Conservation (phyloP, 2,797 vertebrate species). For the Sciaenops ocellatus region DNA sequence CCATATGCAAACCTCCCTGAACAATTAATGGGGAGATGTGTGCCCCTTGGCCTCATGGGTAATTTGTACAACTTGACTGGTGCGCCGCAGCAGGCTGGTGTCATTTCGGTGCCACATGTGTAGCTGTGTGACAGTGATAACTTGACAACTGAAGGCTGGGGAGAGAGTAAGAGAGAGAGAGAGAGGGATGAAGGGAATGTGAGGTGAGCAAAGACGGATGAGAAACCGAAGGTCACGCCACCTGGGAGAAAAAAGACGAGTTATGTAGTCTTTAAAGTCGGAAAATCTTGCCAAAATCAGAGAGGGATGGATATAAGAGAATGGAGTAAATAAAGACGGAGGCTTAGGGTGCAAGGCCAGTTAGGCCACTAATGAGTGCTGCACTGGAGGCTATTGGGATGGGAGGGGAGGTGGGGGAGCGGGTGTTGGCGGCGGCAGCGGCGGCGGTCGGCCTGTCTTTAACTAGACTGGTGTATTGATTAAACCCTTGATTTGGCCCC, state of each 20-base stretch:
- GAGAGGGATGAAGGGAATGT: conserved; percentile 31
- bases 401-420: conserved; percentile 75
- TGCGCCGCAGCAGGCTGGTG: conserved; percentile 67
- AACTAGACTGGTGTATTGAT: conserved; percentile 99
- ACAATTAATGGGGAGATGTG: conserved; percentile 85
- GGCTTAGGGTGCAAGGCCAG: conserved; percentile 65
- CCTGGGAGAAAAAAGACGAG: conserved; percentile 24
- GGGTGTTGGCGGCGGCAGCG: conserved; percentile 56
- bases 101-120: conserved; percentile 69
- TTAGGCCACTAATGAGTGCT: conserved; percentile 72
- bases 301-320: conserved; percentile 36
- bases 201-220: conserved; percentile 38
- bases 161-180: conserved; percentile 23
- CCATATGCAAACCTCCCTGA: conserved; percentile 85
- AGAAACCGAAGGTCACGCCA: conserved; percentile 26
- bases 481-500: conserved; percentile 96
- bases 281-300: conserved; percentile 42
- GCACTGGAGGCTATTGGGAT: conserved; percentile 63
- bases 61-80: conserved; percentile 78
- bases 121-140: conserved; percentile 73
- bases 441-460: conserved; percentile 90
- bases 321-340: conserved; percentile 59
- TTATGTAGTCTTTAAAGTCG: conserved; percentile 40
- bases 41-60: conserved; percentile 80
- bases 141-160: conserved; percentile 74